Evolutionary conservation across 2,113 vertebrate genomes (phyloP).

Genomic region (Sorex fumeus): DNA sequence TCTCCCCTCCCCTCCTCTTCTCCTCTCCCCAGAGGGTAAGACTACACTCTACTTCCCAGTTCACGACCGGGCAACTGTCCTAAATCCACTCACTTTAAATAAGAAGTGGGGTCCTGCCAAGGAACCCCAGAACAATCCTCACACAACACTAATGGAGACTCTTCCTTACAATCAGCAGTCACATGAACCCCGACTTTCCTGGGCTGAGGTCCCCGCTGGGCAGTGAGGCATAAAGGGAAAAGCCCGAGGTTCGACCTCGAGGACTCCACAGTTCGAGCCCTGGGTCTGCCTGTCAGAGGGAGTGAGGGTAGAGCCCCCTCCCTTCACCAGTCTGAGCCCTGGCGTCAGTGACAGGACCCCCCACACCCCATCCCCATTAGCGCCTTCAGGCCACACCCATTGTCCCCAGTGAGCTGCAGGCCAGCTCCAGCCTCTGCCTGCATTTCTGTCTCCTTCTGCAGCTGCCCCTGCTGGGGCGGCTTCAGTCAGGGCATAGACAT

Average conservation of each 20-base stretch:
- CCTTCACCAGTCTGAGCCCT: background rate
- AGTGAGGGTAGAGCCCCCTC: background rate
- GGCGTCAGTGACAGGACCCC: too few relatives aligned
- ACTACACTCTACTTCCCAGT: background rate
- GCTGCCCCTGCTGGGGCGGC: slow-evolving; percentile 58
- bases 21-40: too few relatives aligned
- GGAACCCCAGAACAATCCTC: background rate
- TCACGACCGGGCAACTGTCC: background rate
- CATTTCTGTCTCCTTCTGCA: background rate
- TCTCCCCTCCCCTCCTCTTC: background rate
- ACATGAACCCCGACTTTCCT: background rate
- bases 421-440: too few relatives aligned
- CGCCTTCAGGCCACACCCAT: too few relatives aligned
- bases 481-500: slow-evolving; percentile 75
- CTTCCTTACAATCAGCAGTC: background rate
- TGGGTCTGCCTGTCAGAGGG: background rate
- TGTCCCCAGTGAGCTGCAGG: too few relatives aligned
- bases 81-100: background rate
- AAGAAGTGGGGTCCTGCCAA: background rate
- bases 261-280: background rate
- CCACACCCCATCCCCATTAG: too few relatives aligned
- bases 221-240: background rate
- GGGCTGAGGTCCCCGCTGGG: background rate
- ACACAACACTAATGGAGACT: background rate
- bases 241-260: background rate